phyloP scores from a whole-genome alignment of 2,113 vertebrate species.

The Cheirogaleus medius region DNA sequence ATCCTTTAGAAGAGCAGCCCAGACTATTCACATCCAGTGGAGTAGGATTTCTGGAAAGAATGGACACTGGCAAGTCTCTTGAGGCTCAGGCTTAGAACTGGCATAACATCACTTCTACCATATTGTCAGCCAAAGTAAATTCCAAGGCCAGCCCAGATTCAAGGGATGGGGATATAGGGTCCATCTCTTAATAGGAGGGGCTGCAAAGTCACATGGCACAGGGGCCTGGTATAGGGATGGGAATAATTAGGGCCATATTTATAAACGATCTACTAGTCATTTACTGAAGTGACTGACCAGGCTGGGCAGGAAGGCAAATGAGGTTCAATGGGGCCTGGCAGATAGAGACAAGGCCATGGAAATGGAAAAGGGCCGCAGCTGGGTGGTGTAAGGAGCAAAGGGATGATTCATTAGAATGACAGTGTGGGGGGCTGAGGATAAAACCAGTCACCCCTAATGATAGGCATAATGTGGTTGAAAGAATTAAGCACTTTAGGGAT shows the following conservation, averaged over 20 bases:
- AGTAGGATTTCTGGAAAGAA: slow-evolving; percentile 12
- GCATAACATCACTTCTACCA: not conserved
- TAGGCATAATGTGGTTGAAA: not conserved
- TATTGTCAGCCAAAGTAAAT: not conserved
- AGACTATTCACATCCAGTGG: not conserved
- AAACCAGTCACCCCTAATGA: not conserved
- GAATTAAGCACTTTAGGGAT: not conserved
- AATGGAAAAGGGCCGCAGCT: not conserved
- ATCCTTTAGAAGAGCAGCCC: not conserved
- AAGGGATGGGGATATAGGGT: not conserved
- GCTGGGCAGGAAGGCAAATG: not conserved
- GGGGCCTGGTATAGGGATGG: not conserved
- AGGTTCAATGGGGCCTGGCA: not conserved
- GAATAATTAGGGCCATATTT: not conserved
- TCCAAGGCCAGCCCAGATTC: not conserved
- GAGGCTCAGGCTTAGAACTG: not conserved
- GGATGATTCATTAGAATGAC: not conserved
- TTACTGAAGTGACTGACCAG: not conserved
- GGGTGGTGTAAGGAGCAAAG: not conserved
- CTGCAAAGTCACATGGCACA: not conserved
- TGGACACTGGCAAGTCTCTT: not conserved
- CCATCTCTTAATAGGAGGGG: not conserved
- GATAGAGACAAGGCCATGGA: too few relatives aligned
- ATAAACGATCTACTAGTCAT: too few relatives aligned
- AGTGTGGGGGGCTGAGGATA: not conserved